Evolutionary conservation across 2,113 vertebrate species (phyloP).

Genomic region (Varanus salvator): DNA sequence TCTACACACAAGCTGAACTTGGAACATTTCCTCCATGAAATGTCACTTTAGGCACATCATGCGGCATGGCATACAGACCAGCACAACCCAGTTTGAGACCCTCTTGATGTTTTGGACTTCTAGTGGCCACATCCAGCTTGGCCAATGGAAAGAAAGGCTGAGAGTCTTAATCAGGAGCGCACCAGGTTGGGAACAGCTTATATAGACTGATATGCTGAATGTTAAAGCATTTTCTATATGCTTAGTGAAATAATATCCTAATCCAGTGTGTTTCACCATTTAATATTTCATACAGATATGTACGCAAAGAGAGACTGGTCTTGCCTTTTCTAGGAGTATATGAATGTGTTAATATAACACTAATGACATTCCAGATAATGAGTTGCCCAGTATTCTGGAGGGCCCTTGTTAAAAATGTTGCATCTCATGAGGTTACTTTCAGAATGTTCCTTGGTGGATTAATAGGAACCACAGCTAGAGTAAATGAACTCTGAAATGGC

Average conservation of each 20-base stretch:
- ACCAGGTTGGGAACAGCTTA: no score
- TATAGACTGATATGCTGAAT: no score
- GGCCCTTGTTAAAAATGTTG: slow-evolving; percentile 57
- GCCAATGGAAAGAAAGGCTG: neutral
- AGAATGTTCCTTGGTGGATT: slow-evolving; percentile 56
- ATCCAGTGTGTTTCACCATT: slow-evolving; percentile 21
- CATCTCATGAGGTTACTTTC: slow-evolving; percentile 34
- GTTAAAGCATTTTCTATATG: slow-evolving; percentile 32
- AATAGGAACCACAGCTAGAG: slow-evolving; percentile 50
- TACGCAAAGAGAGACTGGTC: neutral
- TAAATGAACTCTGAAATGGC: slow-evolving; percentile 55
- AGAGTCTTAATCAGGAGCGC: no score
- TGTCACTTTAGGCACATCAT: neutral
- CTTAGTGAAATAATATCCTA: slow-evolving; percentile 46
- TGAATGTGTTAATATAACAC: slow-evolving; percentile 58
- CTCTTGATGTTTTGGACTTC: no score
- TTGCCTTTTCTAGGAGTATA: slow-evolving; percentile 46
- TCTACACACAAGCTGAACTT: slow-evolving; percentile 2
- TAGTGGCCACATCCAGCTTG: neutral
- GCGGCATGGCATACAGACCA: neutral
- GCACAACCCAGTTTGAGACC: no score
- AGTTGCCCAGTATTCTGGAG: slow-evolving; percentile 50
- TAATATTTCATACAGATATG: neutral
- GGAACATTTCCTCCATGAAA: slow-evolving; percentile 4
- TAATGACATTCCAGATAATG: slow-evolving; percentile 58